Conservation (phyloP, 2,888 invertebrate genomes). For the Cremastinae sp. region DNA sequence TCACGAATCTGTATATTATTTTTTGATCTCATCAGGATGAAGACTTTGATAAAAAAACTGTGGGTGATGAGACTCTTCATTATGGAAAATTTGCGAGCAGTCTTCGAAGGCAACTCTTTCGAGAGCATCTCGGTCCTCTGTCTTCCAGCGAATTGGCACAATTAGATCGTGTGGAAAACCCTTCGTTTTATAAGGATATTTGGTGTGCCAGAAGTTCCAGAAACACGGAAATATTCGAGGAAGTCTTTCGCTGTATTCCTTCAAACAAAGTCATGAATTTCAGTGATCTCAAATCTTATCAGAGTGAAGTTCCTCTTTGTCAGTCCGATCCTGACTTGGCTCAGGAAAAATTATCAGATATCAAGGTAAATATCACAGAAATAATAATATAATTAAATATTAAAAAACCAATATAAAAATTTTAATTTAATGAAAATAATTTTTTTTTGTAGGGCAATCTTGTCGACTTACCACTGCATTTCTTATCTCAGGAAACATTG, state of each 20-base stretch:
- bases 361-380: conserved; percentile 85
- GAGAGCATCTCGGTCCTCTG: conserved; percentile 93
- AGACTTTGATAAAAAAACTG: conserved; percentile 88
- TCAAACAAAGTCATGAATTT: conserved; percentile 91
- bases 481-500: conserved; percentile 92
- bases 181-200: conserved; percentile 90
- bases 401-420: not conserved
- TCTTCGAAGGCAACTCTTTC: conserved; percentile 91
- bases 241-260: conserved; percentile 95
- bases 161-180: conserved; percentile 89
- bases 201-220: conserved; percentile 91
- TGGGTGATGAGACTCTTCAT: conserved; percentile 91
- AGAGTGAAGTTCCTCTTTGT: conserved; percentile 87
- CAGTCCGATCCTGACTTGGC: conserved; percentile 88
- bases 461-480: conserved; percentile 93
- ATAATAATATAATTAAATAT: too few species aligned
- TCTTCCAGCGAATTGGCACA: conserved; percentile 82
- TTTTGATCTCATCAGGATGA: conserved; percentile 83
- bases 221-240: conserved; percentile 95
- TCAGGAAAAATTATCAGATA: conserved; percentile 86
- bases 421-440: not conserved
- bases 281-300: conserved; percentile 88
- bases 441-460: conserved; percentile 86
- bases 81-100: conserved; percentile 94
- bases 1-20: too few species aligned